Conservation (phyloP, 2,113 vertebrate species). For the Myrmecobius fasciatus region DNA sequence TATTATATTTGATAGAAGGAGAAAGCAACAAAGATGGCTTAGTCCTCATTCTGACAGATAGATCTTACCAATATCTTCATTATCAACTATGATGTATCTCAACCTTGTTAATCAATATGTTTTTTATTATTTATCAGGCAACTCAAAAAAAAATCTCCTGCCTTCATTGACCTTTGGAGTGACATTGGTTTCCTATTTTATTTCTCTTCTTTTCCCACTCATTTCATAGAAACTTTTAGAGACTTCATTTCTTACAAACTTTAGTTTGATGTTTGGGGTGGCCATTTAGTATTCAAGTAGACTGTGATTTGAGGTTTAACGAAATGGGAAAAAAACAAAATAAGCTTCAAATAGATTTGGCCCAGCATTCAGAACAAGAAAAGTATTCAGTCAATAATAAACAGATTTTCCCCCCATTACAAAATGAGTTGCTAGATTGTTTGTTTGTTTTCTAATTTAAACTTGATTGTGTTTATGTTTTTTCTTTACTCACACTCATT, state of each 20-base stretch:
- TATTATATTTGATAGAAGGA: not conserved
- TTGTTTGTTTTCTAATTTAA: slow-evolving; percentile 17
- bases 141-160: not conserved
- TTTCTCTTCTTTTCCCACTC: not conserved
- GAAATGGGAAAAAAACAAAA: not conserved
- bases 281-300: not conserved
- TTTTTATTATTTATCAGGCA: not conserved
- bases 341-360: not conserved
- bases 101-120: not conserved
- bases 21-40: not conserved
- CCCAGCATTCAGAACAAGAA: slow-evolving; percentile 4
- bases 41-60: not conserved
- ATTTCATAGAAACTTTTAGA: not conserved
- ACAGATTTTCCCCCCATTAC: slow-evolving; percentile 1
- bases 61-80: not conserved
- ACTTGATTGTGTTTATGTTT: not conserved
- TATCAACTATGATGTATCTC: not conserved
- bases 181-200: not conserved
- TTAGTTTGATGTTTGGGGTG: not conserved
- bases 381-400: not conserved
- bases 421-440: not conserved
- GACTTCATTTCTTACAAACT: not conserved
- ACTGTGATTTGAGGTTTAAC: not conserved
- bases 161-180: not conserved
- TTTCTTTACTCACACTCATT: not conserved